Conservation (phyloP, 1,140 invertebrate species). For the Drosophila kikkawai region DNA sequence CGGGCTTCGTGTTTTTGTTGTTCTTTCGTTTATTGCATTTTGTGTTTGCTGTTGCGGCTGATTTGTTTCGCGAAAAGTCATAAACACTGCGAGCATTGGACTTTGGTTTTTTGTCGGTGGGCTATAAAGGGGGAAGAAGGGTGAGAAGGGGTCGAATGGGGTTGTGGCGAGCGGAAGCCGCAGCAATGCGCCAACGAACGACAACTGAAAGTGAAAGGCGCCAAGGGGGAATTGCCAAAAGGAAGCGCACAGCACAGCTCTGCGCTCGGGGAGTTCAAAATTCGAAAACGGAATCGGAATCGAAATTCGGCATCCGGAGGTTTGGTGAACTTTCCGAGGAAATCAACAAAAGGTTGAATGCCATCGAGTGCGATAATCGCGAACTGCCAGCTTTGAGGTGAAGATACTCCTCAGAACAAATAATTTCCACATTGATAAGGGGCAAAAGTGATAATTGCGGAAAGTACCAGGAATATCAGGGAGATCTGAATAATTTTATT, state of each 20-base stretch:
- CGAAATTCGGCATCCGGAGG: conserved; percentile 12
- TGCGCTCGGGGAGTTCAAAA: conserved; percentile 34
- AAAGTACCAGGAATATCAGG: not conserved
- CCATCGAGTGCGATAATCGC: conserved; percentile 18
- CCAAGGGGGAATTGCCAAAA: conserved; percentile 47
- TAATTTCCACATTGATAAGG: conserved; percentile 5
- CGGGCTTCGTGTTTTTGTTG: conserved; percentile 8
- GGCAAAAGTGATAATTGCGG: not conserved
- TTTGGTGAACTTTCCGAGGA: conserved; percentile 38
- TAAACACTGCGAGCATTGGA: conserved; percentile 57
- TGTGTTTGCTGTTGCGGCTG: conserved; percentile 43
- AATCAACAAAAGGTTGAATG: conserved; percentile 40
- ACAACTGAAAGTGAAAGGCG: conserved; percentile 73
- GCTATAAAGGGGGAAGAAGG: not conserved
- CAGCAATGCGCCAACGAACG: conserved; percentile 40
- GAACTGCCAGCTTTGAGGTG: conserved; percentile 7
- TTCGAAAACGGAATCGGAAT: conserved; percentile 27
- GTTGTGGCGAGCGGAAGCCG: conserved; percentile 57
- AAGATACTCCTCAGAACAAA: not conserved
- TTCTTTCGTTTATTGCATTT: conserved; percentile 57
- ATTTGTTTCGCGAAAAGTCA: conserved; percentile 49
- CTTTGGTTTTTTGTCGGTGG: conserved; percentile 27
- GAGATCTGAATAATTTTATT: not conserved
- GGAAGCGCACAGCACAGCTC: conserved; percentile 54
- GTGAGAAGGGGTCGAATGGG: not conserved